Evolutionary conservation across 1,140 invertebrate genomes (phyloP).

Genomic region (Eurosta solidaginis): DNA sequence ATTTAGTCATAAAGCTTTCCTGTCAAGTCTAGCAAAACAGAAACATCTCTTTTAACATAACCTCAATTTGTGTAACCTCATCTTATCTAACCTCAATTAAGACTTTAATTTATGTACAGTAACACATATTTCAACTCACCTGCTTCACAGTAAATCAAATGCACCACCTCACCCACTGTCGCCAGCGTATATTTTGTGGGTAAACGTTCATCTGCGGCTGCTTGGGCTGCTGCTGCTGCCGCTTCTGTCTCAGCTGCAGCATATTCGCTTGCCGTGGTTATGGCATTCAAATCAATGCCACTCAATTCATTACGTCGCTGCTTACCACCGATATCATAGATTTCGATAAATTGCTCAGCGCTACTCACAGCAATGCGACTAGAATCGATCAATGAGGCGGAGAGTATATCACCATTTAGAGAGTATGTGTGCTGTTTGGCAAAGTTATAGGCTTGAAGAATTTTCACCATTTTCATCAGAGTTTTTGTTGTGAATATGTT

Average conservation of each 20-base stretch:
- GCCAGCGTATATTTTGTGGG: conserved; percentile 46
- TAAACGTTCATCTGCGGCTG: conserved; percentile 21
- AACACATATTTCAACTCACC: conserved; percentile 37
- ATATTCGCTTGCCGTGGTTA: neutral
- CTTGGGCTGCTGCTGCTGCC: neutral
- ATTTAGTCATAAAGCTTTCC: no score
- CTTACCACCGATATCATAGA: conserved; percentile 54
- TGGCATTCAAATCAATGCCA: neutral
- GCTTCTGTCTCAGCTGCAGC: conserved; percentile 32
- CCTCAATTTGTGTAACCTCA: no score
- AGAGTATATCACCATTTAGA: conserved; percentile 53
- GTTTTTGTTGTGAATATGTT: neutral
- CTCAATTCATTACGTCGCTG: conserved; percentile 31
- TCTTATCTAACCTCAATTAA: no score
- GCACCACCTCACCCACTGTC: conserved; percentile 55
- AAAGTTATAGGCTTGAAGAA: conserved; percentile 57
- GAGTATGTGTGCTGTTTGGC: conserved; percentile 54
- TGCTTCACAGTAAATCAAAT: conserved; percentile 54
- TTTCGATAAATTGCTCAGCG: conserved; percentile 56
- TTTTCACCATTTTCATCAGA: conserved; percentile 49
- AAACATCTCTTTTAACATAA: no score
- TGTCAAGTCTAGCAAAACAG: no score
- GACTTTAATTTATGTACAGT: no score
- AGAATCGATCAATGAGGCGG: conserved; percentile 50
- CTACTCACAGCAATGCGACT: conserved; percentile 56